These are phyloP conservation scores for Drosophila neonasuta DNA, from an alignment of 2,888 invertebrate genomes.

Conservation along the genomic window DNA sequence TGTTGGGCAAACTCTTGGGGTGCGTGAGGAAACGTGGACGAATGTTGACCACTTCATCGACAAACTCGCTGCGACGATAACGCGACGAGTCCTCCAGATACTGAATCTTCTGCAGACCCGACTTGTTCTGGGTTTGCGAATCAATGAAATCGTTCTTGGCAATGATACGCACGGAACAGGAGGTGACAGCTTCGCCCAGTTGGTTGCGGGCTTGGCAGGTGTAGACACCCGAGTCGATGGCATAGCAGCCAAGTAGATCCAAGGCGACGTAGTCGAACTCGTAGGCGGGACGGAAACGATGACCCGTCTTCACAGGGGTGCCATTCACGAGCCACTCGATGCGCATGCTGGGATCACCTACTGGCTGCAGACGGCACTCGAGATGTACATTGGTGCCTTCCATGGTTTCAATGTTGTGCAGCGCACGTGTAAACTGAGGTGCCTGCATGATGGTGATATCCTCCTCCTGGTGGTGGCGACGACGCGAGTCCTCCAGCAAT, in stretches of 20 bases:
- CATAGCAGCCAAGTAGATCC: conserved; percentile 97
- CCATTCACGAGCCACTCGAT: conserved; percentile 99
- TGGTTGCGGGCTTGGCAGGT: conserved; percentile 97
- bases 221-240: conserved; percentile 98
- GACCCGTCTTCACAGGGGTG: conserved; percentile 93
- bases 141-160: conserved; percentile 95
- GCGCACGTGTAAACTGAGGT: conserved; percentile 92
- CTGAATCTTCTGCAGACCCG: conserved; percentile 95
- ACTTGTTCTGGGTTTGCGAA: conserved; percentile 94
- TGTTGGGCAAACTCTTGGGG: conserved; percentile 92
- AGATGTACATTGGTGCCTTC: conserved; percentile 96
- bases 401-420: conserved; percentile 94
- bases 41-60: conserved; percentile 92
- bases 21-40: conserved; percentile 93
- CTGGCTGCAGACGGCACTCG: conserved; percentile 94
- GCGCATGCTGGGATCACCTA: conserved; percentile 94
- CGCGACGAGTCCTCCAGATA: conserved; percentile 93
- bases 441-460: conserved; percentile 92
- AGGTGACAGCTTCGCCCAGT: conserved; percentile 96
- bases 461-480: conserved; percentile 88
- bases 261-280: conserved; percentile 99
- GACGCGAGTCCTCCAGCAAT: conserved; percentile 91
- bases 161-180: conserved; percentile 93
- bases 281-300: conserved; percentile 96
- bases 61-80: conserved; percentile 90